A percentile compares a stretch with the other conserved stretches of the same genome.
phyloP scores from a whole-genome alignment of 2,888 invertebrate genomes.

The Lasioglossum leucozonium region DNA sequence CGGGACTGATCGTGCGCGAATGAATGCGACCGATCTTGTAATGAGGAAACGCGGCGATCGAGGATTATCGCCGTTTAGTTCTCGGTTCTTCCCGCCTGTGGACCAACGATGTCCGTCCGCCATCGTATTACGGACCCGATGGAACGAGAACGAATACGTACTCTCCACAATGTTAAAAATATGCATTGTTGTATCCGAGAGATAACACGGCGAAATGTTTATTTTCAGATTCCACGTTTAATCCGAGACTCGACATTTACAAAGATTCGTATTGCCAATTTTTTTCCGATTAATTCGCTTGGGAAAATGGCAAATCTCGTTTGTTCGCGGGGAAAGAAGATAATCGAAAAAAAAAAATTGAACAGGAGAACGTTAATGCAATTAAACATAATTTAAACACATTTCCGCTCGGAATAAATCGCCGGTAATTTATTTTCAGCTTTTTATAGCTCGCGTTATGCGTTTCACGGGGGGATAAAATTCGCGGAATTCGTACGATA shows the following conservation, averaged over 20 bases:
- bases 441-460: neutral
- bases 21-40: slow-evolving; percentile 18
- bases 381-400: neutral
- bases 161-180: neutral
- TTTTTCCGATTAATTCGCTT: neutral
- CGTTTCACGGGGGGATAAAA: neutral
- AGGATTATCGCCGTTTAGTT: neutral
- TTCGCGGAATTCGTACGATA: neutral
- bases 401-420: neutral
- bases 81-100: neutral
- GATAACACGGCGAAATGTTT: neutral
- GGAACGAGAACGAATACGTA: neutral
- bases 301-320: neutral
- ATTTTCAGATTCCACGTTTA: neutral
- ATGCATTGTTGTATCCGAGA: neutral
- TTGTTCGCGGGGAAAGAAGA: neutral
- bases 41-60: slow-evolving; percentile 43
- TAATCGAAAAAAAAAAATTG: neutral
- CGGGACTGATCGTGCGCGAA: slow-evolving; percentile 27
- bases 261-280: neutral
- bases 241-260: neutral
- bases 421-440: neutral
- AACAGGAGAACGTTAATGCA: neutral
- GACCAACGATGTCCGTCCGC: neutral
- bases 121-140: too few species aligned